These are phyloP conservation scores for Takifugu bimaculatus DNA, from an alignment of 2,113 vertebrate genomes.

Conservation along the genomic window DNA sequence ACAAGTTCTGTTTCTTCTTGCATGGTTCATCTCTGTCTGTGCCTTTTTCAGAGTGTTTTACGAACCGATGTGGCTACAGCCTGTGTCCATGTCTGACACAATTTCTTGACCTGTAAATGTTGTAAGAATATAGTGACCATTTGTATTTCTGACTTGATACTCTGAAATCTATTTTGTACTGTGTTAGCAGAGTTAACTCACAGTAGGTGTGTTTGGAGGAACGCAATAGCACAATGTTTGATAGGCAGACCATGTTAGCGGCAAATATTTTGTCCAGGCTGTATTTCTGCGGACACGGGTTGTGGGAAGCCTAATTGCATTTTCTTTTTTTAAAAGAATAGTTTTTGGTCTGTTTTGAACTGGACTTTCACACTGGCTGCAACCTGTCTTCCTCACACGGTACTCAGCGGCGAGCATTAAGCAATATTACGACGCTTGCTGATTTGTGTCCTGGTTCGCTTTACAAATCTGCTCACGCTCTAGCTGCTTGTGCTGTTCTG, in stretches of 20 bases:
- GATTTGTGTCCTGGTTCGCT: slow-evolving; percentile 42
- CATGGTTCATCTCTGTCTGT: slow-evolving; percentile 80
- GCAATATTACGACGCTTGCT: slow-evolving; percentile 53
- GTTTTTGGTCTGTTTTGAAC: slow-evolving; percentile 44
- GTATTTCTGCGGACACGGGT: slow-evolving; percentile 15
- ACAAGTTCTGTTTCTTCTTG: slow-evolving; percentile 67
- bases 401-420: slow-evolving; percentile 45
- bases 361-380: slow-evolving; percentile 41
- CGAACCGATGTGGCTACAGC: slow-evolving; percentile 39
- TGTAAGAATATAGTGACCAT: slow-evolving; percentile 74
- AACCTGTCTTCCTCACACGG: slow-evolving; percentile 58
- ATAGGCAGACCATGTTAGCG: slow-evolving; percentile 26
- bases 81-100: slow-evolving; percentile 53
- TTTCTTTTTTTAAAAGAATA: slow-evolving; percentile 15
- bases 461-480: slow-evolving; percentile 34
- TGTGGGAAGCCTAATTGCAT: slow-evolving; percentile 15
- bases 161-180: slow-evolving; percentile 63
- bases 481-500: slow-evolving; percentile 32
- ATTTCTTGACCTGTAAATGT: slow-evolving; percentile 77
- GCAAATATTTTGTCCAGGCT: slow-evolving; percentile 25
- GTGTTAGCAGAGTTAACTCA: slow-evolving; percentile 52
- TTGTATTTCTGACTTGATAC: slow-evolving; percentile 71
- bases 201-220: slow-evolving; percentile 25
- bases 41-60: slow-evolving; percentile 74
- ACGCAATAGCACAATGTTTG: slow-evolving; percentile 47